These are phyloP conservation scores for Pemphigus obesinymphae DNA, from an alignment of 1,140 invertebrate species.

Conservation along the genomic window DNA sequence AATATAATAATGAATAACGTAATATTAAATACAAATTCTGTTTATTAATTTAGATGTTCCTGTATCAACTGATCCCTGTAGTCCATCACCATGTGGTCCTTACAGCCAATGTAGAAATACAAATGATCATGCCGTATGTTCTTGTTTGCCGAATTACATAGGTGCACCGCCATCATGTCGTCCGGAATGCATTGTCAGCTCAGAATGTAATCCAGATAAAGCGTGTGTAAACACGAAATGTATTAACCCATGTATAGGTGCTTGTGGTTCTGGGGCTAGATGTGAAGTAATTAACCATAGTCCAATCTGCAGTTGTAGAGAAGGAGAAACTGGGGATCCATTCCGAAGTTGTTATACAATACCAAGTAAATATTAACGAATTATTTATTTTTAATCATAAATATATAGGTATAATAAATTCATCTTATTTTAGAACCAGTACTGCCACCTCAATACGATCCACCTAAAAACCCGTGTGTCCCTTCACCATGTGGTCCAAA, in stretches of 20 bases:
- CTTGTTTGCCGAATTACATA: constrained; percentile 69
- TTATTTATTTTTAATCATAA: not conserved
- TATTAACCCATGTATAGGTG: constrained; percentile 75
- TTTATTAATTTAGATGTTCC: constrained; percentile 49
- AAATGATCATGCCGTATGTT: constrained; percentile 69
- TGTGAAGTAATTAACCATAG: constrained; percentile 83
- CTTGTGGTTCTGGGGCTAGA: constrained; percentile 74
- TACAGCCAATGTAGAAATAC: constrained; percentile 71
- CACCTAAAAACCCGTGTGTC: constrained; percentile 61
- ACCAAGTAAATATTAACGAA: constrained; percentile 54
- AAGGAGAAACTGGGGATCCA: constrained; percentile 78
- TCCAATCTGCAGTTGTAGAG: constrained; percentile 73
- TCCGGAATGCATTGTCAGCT: constrained; percentile 76
- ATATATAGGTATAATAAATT: not conserved
- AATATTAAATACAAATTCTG: not conserved
- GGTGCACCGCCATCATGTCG: constrained; percentile 72
- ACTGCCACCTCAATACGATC: constrained; percentile 44
- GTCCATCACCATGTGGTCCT: constrained; percentile 70
- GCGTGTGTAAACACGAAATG: constrained; percentile 81
- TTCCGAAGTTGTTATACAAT: constrained; percentile 66
- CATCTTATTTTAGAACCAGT: constrained; percentile 43
- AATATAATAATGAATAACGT: not conserved
- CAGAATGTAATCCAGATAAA: constrained; percentile 70
- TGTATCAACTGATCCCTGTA: constrained; percentile 59
- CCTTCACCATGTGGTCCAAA: constrained; percentile 77